Conservation (phyloP, 2,113 vertebrate genomes). For the Ivindomyrus marchei region DNA sequence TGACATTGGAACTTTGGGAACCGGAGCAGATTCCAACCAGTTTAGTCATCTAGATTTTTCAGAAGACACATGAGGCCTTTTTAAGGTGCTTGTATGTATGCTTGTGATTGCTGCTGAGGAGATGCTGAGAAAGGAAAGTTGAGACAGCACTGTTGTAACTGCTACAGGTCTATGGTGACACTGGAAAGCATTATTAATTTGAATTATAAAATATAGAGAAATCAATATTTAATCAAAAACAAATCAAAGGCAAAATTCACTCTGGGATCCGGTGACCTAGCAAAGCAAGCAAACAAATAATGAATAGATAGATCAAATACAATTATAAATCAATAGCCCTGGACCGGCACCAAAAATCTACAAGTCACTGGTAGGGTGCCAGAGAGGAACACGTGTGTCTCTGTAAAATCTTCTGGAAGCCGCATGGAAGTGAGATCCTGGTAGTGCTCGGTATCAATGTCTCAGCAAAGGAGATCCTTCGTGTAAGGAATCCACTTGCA, state of each 20-base stretch:
- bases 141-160: conserved; percentile 14
- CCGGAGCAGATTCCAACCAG: not conserved
- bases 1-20: not conserved
- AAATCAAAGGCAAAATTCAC: conserved; percentile 49
- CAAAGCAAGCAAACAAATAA: not conserved
- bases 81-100: not conserved
- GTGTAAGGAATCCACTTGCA: not conserved
- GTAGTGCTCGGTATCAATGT: not conserved
- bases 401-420: not conserved
- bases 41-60: not conserved
- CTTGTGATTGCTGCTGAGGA: not conserved
- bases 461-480: not conserved
- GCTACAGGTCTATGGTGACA: conserved; percentile 23
- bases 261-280: not conserved
- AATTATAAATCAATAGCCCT: not conserved
- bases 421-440: not conserved
- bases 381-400: not conserved
- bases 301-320: conserved; percentile 8
- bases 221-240: conserved; percentile 69
- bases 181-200: conserved; percentile 53
- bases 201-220: conserved; percentile 53
- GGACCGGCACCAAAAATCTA: not conserved
- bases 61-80: not conserved
- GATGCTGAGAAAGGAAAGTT: not conserved
- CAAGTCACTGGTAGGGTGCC: not conserved